Base-by-base conservation (phyloP, 2,888 invertebrate genomes). In the Sylvicola cinctus region DNA sequence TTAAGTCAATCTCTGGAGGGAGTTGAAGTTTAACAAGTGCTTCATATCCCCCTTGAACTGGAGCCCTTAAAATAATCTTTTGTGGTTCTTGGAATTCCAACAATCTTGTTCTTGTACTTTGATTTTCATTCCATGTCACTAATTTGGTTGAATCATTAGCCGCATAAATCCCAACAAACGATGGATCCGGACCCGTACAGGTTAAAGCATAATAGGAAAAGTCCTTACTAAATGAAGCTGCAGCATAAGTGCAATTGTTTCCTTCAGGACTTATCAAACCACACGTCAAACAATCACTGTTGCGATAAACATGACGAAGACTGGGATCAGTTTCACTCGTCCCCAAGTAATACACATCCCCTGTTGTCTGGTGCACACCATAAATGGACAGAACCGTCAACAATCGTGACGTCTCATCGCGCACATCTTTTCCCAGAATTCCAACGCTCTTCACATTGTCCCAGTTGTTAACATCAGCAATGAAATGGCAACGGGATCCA, bases 221-320 rank as follows among this genome's bases (percentile, higher is more conserved):
- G 31, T 66, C 66, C 16, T 7, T 15, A 15, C 77, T 73, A 31
- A 73, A 68, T 0, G 62, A 58, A 0, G 66, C 68, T 1, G 55
- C 45, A 11, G 68, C 75, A 52, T 51, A 70, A 38, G 60, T 63
- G 56, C 68, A 83, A 1, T 42, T 39, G 0, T 53, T 61, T 15
- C 68, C 70, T 36, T 68, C 67, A 0, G 66, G 67, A 46, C 73
- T 63, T 28, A 40, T 42, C 10, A 70, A 48, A 10, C 52, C 45
- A 51, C 88, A 88, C 13, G 83, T 77, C 20, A 85, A 48, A 53
- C 87, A 88, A 4, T 53, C 58, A 26, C 46, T 47, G 20, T 55
- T 55, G 4, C 66, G 68, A 16, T 66, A 64, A 27, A 71, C 62
- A 40, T 90, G 84, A 38, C 71, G 65, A 43, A 74, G 65, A 43